phyloP scores from a whole-genome alignment of 2,797 vertebrate genomes.

The Smutsia temminckii region DNA sequence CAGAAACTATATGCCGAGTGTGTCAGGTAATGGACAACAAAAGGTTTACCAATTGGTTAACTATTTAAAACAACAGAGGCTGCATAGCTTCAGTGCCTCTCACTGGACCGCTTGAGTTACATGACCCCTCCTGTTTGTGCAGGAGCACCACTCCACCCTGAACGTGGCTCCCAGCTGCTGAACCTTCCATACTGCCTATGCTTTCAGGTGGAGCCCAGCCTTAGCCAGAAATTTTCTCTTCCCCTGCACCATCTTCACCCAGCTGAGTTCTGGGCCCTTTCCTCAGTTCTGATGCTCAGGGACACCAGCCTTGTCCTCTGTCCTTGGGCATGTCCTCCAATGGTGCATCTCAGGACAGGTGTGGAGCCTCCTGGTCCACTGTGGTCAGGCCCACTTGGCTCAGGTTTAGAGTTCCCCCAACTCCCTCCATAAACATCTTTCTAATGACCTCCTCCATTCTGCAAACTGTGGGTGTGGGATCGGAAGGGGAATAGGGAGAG shows the following conservation, averaged over 20 bases:
- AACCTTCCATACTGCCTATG: no score
- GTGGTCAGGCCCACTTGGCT: background rate
- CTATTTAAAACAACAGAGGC: background rate
- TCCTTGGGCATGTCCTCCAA: background rate
- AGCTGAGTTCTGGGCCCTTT: background rate
- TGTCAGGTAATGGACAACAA: background rate
- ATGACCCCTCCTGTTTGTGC: background rate
- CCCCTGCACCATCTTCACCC: background rate
- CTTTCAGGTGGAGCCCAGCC: background rate
- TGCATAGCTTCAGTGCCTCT: background rate
- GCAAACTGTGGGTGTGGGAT: background rate
- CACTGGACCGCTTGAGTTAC: background rate
- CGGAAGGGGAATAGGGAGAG: background rate
- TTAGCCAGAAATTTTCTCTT: background rate
- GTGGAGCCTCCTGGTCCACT: background rate
- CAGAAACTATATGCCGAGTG: background rate
- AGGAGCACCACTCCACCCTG: accelerated
- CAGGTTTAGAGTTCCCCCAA: background rate
- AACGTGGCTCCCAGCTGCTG: background rate
- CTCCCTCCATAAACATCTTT: background rate
- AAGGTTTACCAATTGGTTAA: background rate
- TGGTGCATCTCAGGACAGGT: background rate
- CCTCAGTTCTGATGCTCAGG: background rate
- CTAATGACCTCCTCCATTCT: background rate
- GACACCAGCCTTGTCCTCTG: background rate